Evolutionary conservation across 92 coral and sea anemone genomes (phyloP), one percentile per base, ranked within the genome.

Genomic region (Epizoanthus fatuus): DNA sequence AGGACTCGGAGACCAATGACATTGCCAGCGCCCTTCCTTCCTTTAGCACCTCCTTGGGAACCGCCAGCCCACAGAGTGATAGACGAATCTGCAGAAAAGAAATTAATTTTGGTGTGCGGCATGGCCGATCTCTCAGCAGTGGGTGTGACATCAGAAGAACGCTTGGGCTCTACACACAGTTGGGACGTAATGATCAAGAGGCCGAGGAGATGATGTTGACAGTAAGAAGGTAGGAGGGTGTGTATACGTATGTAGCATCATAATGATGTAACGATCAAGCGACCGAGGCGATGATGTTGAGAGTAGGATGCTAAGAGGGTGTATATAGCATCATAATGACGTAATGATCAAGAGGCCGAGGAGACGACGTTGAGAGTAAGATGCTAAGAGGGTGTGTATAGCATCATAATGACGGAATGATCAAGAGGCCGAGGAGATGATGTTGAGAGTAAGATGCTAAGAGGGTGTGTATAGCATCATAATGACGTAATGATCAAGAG

Each of bases 91-190:
- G 72, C 55, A 56, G 65, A 35, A 15, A 68, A 11, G 83, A 89
- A 45, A 84, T 78, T 51, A 81, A 84, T 39, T 45, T 68, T 19
- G 75, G 86, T n/a, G 74, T 69, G 37, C 79, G 98, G 15, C 99
- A 97, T 75, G 84, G 87, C 29, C 88, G 99, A 38, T 97, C 99
- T 5, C 87, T 95, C 29, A 97, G 99, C 76, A 97, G 98, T 54
- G 99, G 98, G 4, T 95, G 99, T 88, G 99, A 95, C 80, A 83
- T 95, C 3, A 89, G 86, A 57, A 88, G 91, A 22, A 88, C 94
- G 80, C 81, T 93, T 35, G 93, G 85, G 3, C 82, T 94, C 52
- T 87, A 91, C 49, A 90, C 69, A 67, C 94, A 90, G 51, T 60
- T 92, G 42, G 94, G 98, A 45, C 90, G 94, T 29, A 60, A 91